phyloP scores from a whole-genome alignment of 1,140 invertebrate genomes.

The Drosophila oshimai region DNA sequence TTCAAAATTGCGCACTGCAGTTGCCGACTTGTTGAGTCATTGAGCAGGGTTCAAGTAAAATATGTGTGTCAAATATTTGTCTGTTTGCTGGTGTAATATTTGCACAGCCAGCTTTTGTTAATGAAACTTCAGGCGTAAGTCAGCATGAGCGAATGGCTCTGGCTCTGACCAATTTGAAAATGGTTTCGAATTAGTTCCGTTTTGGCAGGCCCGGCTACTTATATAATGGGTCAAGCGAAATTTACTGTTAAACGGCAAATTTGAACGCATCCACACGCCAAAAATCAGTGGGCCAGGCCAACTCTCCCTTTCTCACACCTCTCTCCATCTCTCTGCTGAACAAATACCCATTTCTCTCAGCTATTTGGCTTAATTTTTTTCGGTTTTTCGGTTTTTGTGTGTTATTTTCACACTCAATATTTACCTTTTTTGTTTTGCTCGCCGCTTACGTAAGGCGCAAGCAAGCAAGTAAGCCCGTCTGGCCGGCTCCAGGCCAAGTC shows the following conservation, averaged over 20 bases:
- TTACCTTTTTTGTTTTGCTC: conserved; percentile 81
- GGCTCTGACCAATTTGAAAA: conserved; percentile 6
- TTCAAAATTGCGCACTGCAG: conserved; percentile 31
- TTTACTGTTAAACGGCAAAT: conserved; percentile 36
- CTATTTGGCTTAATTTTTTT: conserved; percentile 63
- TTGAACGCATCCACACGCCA: conserved; percentile 46
- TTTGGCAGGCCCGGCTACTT: conserved; percentile 47
- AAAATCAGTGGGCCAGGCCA: conserved; percentile 31
- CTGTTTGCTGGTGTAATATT: conserved; percentile 36
- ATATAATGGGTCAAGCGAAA: conserved; percentile 63
- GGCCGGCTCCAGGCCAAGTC: conserved; percentile 43
- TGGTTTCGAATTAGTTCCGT: conserved; percentile 63
- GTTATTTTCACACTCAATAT: conserved; percentile 63
- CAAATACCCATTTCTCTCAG: conserved; percentile 16
- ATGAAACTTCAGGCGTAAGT: conserved; percentile 27
- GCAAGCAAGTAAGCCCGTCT: conserved; percentile 41
- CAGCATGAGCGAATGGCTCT: conserved; percentile 6
- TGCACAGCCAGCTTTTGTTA: conserved; percentile 40
- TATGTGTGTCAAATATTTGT: conserved; percentile 58
- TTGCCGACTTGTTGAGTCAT: conserved; percentile 49
- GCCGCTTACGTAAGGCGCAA: conserved; percentile 64
- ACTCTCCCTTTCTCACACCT: conserved; percentile 42
- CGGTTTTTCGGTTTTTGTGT: too few relatives aligned
- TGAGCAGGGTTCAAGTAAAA: conserved; percentile 28
- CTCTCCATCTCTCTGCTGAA: conserved; percentile 19